Evolutionary conservation across 2,888 invertebrate species (phyloP).

Genomic region (Stenchaetothrips biformis): DNA sequence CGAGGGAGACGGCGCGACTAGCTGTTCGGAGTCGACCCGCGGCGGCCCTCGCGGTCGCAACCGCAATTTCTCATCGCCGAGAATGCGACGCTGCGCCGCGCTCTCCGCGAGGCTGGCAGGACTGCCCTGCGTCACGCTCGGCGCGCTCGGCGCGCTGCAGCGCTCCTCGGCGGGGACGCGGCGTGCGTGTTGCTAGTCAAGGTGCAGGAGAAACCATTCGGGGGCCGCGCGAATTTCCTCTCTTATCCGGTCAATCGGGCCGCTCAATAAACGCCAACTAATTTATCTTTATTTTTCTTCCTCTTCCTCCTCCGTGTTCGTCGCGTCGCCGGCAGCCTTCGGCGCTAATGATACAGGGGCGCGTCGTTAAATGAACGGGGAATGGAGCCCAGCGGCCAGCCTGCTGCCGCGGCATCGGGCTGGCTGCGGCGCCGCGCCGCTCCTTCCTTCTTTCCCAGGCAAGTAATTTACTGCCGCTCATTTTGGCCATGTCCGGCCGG

Average conservation of each 20-base stretch:
- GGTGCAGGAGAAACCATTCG: too few relatives aligned
- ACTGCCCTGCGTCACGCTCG: too few relatives aligned
- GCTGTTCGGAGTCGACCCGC: neutral
- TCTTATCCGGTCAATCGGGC: too few relatives aligned
- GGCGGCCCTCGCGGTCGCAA: neutral
- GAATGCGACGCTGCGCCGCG: neutral
- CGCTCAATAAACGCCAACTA: neutral
- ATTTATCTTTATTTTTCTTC: neutral
- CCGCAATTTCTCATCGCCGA: neutral
- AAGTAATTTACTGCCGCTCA: conserved; percentile 8
- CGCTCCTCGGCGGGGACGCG: too few relatives aligned
- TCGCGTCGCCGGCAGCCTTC: neutral
- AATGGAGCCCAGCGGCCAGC: neutral
- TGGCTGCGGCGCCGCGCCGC: neutral
- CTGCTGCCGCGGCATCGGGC: neutral
- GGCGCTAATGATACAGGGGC: neutral
- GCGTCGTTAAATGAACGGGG: neutral
- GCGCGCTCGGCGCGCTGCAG: too few relatives aligned
- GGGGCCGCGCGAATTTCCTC: too few relatives aligned
- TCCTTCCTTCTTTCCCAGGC: neutral
- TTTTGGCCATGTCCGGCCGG: neutral
- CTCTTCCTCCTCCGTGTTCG: neutral
- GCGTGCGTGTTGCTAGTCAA: too few relatives aligned
- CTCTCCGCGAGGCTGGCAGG: too few relatives aligned
- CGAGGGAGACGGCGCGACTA: neutral